Percentiles rank a stretch among this genome's conserved stretches.
phyloP scores from a whole-genome alignment of 53 echinoderm and acorn worm species.

The Astropecten irregularis region DNA sequence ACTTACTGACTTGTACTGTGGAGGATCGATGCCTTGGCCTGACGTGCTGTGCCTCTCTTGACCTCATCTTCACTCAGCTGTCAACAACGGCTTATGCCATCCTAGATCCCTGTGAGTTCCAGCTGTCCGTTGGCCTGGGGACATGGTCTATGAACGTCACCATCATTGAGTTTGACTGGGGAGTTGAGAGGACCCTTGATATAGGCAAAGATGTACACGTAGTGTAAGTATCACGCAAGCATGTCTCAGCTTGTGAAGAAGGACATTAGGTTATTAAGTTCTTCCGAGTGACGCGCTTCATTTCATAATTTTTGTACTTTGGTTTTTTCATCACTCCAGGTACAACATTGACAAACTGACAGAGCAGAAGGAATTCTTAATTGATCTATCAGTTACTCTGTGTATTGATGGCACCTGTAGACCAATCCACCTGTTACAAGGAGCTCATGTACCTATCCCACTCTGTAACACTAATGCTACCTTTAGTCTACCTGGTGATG shows the following conservation, averaged over 20 bases:
- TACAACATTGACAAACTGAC: not conserved
- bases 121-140: constrained; percentile 51
- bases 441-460: constrained; percentile 37
- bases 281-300: too few species aligned
- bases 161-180: constrained; percentile 40
- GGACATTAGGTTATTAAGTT: too few species aligned
- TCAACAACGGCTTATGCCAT: constrained; percentile 34
- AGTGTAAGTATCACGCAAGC: not conserved
- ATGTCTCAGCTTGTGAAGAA: not conserved
- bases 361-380: constrained; percentile 17
- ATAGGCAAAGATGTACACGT: constrained; percentile 16
- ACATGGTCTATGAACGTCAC: constrained; percentile 23
- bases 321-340: too few species aligned
- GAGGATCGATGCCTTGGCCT: constrained; percentile 35
- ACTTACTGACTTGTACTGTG: not conserved
- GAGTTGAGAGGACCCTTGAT: constrained; percentile 22
- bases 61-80: constrained; percentile 43
- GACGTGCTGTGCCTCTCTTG: constrained; percentile 45
- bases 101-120: constrained; percentile 52
- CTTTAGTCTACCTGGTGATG: constrained; percentile 40
- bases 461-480: constrained; percentile 40
- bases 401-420: constrained; percentile 36
- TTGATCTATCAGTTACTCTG: constrained; percentile 20
- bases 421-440: constrained; percentile 17
- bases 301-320: too few species aligned